These are phyloP conservation scores for Mesocentrotus franciscanus DNA, from an alignment of 53 echinoderm and acorn worm species.

Conservation along the genomic window DNA sequence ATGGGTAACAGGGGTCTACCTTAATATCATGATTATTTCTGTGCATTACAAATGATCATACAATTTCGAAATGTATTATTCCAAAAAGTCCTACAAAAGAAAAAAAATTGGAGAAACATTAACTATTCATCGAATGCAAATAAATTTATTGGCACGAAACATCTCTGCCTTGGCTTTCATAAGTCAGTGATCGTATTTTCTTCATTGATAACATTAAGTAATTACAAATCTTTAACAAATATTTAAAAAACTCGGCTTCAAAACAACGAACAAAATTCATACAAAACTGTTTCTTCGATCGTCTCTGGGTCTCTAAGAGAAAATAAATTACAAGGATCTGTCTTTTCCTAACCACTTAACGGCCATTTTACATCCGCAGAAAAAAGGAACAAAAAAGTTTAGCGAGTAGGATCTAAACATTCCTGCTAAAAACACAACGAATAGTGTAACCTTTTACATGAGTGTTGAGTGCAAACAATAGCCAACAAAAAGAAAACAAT, in stretches of 20 bases:
- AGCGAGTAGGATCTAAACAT: constrained; percentile 35
- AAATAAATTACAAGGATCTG: not conserved
- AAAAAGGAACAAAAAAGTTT: constrained; percentile 21
- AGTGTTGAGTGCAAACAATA: constrained; percentile 46
- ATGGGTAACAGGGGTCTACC: too few relatives aligned
- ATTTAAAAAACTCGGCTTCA: not conserved
- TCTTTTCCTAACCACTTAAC: constrained; percentile 2
- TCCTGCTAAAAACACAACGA: constrained; percentile 34
- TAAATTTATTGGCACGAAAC: too few relatives aligned
- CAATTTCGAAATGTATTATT: too few relatives aligned
- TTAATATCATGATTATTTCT: too few relatives aligned
- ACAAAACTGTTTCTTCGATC: not conserved
- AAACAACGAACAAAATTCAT: not conserved
- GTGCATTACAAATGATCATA: too few relatives aligned
- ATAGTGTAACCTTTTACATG: constrained; percentile 52
- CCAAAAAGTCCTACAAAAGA: too few relatives aligned
- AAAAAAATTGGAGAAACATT: too few relatives aligned
- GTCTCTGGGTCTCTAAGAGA: not conserved
- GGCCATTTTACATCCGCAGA: constrained; percentile 18
- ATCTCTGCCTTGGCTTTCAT: too few relatives aligned
- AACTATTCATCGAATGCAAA: too few relatives aligned
- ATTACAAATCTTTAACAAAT: too few relatives aligned
- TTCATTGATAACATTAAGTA: too few relatives aligned
- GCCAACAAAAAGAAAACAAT: constrained; percentile 17
- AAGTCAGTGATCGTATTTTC: too few relatives aligned